phyloP scores from a whole-genome alignment of 2,888 invertebrate genomes.

The Hanleya hanleyi region DNA sequence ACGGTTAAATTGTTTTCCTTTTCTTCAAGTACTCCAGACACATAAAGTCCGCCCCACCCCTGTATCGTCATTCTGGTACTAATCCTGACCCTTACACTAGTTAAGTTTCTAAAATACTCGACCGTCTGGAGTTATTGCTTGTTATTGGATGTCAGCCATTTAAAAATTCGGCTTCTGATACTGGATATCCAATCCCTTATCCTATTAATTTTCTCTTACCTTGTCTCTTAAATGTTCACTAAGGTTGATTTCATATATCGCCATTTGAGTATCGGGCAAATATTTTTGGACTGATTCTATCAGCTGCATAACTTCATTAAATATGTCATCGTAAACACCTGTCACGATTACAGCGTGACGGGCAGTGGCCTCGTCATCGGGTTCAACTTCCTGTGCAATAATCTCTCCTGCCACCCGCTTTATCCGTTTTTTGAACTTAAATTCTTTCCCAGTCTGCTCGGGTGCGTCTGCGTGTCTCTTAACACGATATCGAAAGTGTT shows the following conservation, averaged over 20 bases:
- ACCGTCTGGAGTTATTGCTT: too few species aligned
- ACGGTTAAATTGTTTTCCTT: too few species aligned
- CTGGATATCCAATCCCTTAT: too few species aligned
- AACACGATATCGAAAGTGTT: not conserved
- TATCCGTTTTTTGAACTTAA: not conserved
- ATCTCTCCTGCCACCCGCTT: not conserved
- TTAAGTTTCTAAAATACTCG: too few species aligned
- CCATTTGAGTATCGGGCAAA: not conserved
- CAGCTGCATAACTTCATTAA: not conserved
- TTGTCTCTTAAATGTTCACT: not conserved
- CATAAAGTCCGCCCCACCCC: too few species aligned
- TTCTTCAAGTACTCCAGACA: too few species aligned
- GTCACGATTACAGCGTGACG: not conserved
- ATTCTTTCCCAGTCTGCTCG: not conserved
- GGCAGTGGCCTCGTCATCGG: slow-evolving; percentile 2
- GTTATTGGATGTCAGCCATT: too few species aligned
- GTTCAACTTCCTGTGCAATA: not conserved
- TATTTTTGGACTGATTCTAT: not conserved
- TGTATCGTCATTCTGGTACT: too few species aligned
- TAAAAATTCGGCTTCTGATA: too few species aligned
- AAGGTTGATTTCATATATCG: not conserved
- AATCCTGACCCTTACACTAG: too few species aligned
- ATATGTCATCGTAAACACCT: not conserved
- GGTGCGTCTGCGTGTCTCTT: not conserved
- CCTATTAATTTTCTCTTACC: not conserved